Base-by-base conservation (phyloP, 1,140 invertebrate species). In the Drosophila ananassae region DNA sequence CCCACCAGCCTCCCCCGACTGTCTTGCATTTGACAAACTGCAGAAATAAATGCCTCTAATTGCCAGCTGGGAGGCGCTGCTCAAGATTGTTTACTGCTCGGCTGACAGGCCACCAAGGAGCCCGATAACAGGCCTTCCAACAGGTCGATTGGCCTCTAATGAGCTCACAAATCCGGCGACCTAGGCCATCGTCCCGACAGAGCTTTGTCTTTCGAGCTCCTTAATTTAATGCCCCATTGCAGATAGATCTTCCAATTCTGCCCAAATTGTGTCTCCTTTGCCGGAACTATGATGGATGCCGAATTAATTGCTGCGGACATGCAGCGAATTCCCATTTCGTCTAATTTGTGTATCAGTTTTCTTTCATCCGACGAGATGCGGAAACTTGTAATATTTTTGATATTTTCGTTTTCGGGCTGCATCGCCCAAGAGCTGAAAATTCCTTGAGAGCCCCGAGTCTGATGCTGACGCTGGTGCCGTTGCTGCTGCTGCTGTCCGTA, bases 1-100 rank as follows among this genome's bases (percentile, higher is more conserved):
- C 32, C 13, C 32, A 17, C 34, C 48, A 6, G 5, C 48, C 7
- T 67, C 66, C 62, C 75, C 69, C 68, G 77, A 61, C 68, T 84
- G 74, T 60, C 17, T 17, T 80, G 64, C 71, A 78, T 66, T 84
- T 74, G 80, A 54, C 73, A 77, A 66, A 56, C 58, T 47, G 62
- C 51, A 53, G 58, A 76, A 73, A 79, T 77, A 73, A 83, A 79
- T 68, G 58, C 52, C 67, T 44, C 55, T 82, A 78, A 83, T 82
- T 83, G 66, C 37, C 66, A 57, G 67, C 82, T 71, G 34, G 44
- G 13, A 3, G 30, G 10, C 10, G 37, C 12, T 37, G 1, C 17
- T 66, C 50, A 39, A 69, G 63, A 62, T 62, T 71, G 61, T 64
- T 59, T 77, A 51, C 58, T 32, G 39, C 17, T 51, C 10, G 58